Base-by-base conservation (phyloP, 2,113 vertebrate species). In the Protobothrops flavoviridis region DNA sequence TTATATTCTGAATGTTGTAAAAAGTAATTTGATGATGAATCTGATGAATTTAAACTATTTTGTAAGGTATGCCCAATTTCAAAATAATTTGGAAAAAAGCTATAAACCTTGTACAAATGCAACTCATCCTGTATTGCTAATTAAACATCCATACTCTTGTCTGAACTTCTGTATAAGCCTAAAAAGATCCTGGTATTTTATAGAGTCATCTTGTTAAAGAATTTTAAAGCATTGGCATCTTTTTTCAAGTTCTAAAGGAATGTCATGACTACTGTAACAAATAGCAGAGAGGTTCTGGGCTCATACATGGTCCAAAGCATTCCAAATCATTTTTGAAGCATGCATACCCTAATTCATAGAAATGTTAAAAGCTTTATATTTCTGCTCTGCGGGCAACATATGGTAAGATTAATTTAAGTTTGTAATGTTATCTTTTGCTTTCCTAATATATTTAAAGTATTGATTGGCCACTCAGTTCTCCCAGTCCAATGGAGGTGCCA, bases 401-500 rank as follows among this genome's bases (percentile, higher is more conserved):
- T 24, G 85, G 94, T 93, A 52, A 85, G 11, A 39, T 90, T 43
- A 29, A 61, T 48, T 87, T 1, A 86, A 1, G 50, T 94, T 94
- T 48, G 1, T 45, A 29, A 48, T 52, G 43, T 0, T 95, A 52
- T 95, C n/a, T 23, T 93, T 4, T 94, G 0, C 10, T 43, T 90
- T 26, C 64, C 92, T 81, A 3, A 81, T 81, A 39, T 81, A 81
- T 24, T 93, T 95, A 23, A 94, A 99, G 99, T 96, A 97, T 98
- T 4, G 99, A 99, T 13, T 99, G 99, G 99, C 98, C 98, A 0
- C 97, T 99, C 95, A 99, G 98, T 97, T 99, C 98, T 95, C 98
- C 98, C 0, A 99, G 99, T 94, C 98, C 98, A 0, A 96, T 98
- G 98, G 99, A 99, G 11, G 98, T 96, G 0, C 98, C 99, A 15